Conservation (phyloP, 2,888 invertebrate species). For the Hoplodrina blanda region DNA sequence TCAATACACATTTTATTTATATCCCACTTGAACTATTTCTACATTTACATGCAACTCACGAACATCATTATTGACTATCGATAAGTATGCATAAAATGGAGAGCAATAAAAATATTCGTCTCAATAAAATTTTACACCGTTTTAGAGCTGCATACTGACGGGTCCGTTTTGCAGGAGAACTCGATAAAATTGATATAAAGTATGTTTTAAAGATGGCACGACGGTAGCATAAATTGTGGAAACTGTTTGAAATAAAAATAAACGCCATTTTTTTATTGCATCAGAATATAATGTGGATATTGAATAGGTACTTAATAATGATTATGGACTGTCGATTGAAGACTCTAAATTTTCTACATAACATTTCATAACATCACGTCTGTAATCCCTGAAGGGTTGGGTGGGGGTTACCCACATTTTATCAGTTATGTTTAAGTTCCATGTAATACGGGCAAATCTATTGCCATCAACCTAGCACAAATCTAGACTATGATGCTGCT, state of each 20-base stretch:
- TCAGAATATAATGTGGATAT: not conserved
- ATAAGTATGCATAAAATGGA: constrained; percentile 23
- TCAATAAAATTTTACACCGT: constrained; percentile 47
- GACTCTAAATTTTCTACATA: not conserved
- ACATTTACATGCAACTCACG: constrained; percentile 6
- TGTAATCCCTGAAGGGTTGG: too few relatives aligned
- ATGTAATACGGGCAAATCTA: too few relatives aligned
- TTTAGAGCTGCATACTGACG: constrained; percentile 41
- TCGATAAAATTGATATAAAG: constrained; percentile 64
- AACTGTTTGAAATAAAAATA: constrained; percentile 5
- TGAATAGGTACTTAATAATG: not conserved
- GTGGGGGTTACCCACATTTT: too few relatives aligned
- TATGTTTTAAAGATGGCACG: constrained; percentile 42
- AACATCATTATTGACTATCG: constrained; percentile 21
- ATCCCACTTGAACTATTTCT: not conserved
- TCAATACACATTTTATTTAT: not conserved
- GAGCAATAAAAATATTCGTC: constrained; percentile 40
- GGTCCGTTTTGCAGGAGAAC: constrained; percentile 29
- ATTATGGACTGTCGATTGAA: not conserved
- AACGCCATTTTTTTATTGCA: not conserved
- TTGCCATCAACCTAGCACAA: too few relatives aligned
- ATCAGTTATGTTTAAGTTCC: too few relatives aligned
- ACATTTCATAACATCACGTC: too few relatives aligned
- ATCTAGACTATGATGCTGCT: too few relatives aligned
- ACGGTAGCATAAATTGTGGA: constrained; percentile 24